phyloP scores from a whole-genome alignment of 2,797 vertebrate species.

The Gobionotothen gibberifrons region DNA sequence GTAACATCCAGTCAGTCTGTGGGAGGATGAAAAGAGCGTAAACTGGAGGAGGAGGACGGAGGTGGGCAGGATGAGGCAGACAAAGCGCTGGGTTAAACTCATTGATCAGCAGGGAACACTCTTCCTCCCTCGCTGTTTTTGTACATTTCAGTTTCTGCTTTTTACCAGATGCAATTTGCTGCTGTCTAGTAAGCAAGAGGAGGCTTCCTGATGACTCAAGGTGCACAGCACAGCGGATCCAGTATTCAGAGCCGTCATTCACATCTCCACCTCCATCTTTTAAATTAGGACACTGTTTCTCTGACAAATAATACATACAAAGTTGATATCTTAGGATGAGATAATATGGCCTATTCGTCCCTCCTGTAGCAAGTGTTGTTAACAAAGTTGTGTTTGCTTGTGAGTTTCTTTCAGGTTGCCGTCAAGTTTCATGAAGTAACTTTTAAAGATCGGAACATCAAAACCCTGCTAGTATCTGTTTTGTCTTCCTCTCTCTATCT shows the following conservation, averaged over 20 bases:
- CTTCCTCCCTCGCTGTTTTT: conserved; percentile 61
- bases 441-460: conserved; percentile 23
- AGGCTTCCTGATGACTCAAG: conserved; percentile 67
- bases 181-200: conserved; percentile 52
- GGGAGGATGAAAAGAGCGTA: conserved; percentile 38
- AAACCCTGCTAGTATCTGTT: conserved; percentile 19
- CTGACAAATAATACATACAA: conserved; percentile 7
- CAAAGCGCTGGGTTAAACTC: conserved; percentile 60
- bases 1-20: conserved; percentile 43
- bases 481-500: conserved; percentile 29
- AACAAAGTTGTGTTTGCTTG: conserved; percentile 12
- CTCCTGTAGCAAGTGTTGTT: conserved; percentile 5
- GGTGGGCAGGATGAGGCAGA: conserved; percentile 63
- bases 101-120: conserved; percentile 55
- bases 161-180: conserved; percentile 48
- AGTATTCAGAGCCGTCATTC: conserved; percentile 47
- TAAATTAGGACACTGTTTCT: conserved; percentile 1
- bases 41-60: conserved; percentile 53
- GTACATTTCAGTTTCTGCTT: conserved; percentile 53
- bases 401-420: conserved; percentile 23
- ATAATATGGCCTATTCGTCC: neutral
- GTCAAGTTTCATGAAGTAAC: conserved; percentile 39
- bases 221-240: conserved; percentile 28
- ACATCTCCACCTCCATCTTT: conserved; percentile 22
- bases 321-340: neutral